A percentile compares a stretch with the other conserved stretches of the same genome.
Evolutionary conservation across 2,888 invertebrate species (phyloP).

Genomic region (Dolichopus griseipennis): DNA sequence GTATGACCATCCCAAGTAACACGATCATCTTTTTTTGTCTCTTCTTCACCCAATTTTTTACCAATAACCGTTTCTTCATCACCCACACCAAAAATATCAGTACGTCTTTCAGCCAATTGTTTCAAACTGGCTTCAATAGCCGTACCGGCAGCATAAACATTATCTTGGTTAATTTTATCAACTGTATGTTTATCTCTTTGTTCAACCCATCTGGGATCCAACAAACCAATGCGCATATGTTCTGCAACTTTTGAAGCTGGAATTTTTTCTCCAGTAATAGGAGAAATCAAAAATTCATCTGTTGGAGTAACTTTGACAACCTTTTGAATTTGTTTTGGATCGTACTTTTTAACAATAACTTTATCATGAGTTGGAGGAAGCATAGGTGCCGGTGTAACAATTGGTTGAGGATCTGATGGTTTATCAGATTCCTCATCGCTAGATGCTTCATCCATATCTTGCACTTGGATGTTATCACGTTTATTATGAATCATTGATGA

Average conservation of each 20-base stretch:
- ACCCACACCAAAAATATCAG: conserved; percentile 98
- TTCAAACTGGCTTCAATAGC: conserved; percentile 96
- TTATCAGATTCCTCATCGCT: conserved; percentile 55
- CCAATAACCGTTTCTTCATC: conserved; percentile 98
- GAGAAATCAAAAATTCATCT: conserved; percentile 92
- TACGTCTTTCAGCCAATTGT: conserved; percentile 94
- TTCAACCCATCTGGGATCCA: conserved; percentile 97
- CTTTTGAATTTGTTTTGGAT: conserved; percentile 74
- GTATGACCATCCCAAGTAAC: conserved; percentile 99
- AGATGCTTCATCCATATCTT: conserved; percentile 90
- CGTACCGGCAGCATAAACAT: conserved; percentile 50
- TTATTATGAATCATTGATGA: conserved; percentile 33
- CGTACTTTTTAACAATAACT: conserved; percentile 93
- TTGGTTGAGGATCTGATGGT: conserved; percentile 41
- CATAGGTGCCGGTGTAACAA: conserved; percentile 50
- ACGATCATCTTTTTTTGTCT: conserved; percentile 74
- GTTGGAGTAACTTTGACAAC: conserved; percentile 55
- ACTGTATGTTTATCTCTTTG: conserved; percentile 89
- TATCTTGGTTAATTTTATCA: conserved; percentile 87
- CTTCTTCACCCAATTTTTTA: conserved; percentile 92
- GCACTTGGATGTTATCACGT: conserved; percentile 55
- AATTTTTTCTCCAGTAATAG: conserved; percentile 95
- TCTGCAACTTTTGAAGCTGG: conserved; percentile 95
- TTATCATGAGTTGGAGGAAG: conserved; percentile 83
- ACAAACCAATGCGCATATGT: conserved; percentile 91